phyloP scores from a whole-genome alignment of 1,140 invertebrate genomes.

The Macrosteles quadrilineatus region DNA sequence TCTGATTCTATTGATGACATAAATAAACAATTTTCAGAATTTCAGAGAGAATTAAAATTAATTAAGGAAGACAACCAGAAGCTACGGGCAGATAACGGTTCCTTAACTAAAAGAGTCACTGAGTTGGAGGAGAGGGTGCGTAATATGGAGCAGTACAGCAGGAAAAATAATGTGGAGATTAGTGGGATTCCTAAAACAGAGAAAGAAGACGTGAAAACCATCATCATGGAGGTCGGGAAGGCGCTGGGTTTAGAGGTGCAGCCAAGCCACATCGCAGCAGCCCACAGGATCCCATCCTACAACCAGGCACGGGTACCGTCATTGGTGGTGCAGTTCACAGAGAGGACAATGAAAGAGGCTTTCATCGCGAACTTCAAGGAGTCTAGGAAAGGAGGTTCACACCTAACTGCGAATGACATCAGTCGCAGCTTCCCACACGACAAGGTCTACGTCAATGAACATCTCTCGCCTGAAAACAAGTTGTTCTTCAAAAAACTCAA shows the following conservation, averaged over 20 bases:
- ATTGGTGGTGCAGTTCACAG: constrained; percentile 4
- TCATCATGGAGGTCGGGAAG: not conserved
- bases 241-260: not conserved
- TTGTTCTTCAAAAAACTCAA: not conserved
- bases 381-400: no score
- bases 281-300: constrained; percentile 1
- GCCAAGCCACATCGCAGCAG: not conserved
- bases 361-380: no score
- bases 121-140: not conserved
- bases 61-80: no score
- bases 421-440: not conserved
- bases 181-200: not conserved
- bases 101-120: no score
- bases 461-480: not conserved
- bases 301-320: not conserved
- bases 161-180: not conserved
- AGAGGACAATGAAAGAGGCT: no score
- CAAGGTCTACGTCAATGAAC: not conserved
- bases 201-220: not conserved
- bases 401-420: not conserved
- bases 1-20: no score
- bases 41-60: no score
- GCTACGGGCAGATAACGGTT: no score
- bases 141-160: not conserved
- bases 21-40: no score